Base-by-base conservation (phyloP, 30 jellyfish, hydroid and myxozoan species). In the Pseudorhiza aurosa region DNA sequence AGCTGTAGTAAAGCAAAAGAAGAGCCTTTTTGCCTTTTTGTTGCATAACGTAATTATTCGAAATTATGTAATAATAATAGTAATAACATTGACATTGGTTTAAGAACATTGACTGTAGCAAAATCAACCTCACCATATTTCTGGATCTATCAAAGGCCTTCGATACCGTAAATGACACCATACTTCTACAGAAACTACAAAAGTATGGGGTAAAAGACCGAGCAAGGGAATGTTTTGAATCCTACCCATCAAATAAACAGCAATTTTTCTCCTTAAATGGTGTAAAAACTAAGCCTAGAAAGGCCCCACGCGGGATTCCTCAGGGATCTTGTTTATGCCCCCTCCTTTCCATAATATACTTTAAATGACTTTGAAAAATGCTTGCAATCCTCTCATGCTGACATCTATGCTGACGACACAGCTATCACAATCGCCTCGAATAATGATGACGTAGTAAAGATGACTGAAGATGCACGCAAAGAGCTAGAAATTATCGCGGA, bases 91-190 rank as follows among this genome's bases (percentile, higher is more conserved):
- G n/a, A n/a, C n/a, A 12, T 53, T 22, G 68, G 21, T 3, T 2
- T 1, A 35, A 73, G 10, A 9, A 10, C 2, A 25, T 73, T 17
- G 81, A 73, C 11, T 2, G 45, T 10, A 31, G 59, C 8, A 36
- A 47, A 73, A 1, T 27, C 5, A 10, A 33, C 5, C 45, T 71
- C 7, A 24, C 77, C 2, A 73, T 73, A 2, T 73, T 73, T 55
- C 28, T 73, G 2, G 87, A 73, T 30, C 21, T 73, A 9, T 3
- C 4, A 14, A 73, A 73, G 51, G 87, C 87, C 2, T 73, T 73
- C 53, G 87, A 73, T 29, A 73, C 87, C n/a, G n/a, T n/a, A n/a
- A n/a, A n/a, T n/a, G n/a, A n/a, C n/a, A n/a, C n/a, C n/a, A n/a
- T n/a, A n/a, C 15, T 73, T 1, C 3, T 73, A 9, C 32, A 53